Base-by-base conservation (phyloP, 2,113 vertebrate genomes). In the Hyperopisus bebe region DNA sequence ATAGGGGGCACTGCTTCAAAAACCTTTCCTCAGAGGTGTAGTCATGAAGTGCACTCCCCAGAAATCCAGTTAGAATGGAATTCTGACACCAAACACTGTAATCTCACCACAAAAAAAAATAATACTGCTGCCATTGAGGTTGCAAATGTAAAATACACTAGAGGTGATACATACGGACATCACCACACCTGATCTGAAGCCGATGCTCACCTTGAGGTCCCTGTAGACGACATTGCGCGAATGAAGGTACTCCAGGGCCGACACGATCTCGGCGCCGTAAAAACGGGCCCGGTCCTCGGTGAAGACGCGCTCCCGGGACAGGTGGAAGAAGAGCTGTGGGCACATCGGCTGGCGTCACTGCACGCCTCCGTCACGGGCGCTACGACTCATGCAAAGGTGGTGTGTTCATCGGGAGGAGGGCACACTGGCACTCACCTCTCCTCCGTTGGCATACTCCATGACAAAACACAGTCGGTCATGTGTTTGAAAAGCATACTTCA, bases 401-500 rank as follows among this genome's bases (percentile, higher is more conserved):
- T 0, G 47, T 6, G 85, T n/a, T 35, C 6, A 6, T 0, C 2
- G 17, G n/a, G n/a, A 27, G 62, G 10, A 9, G 9, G 62, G 62
- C n/a, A 31, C 27, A 3, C 62, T 31, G 9, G 9, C n/a, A 90
- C 93, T 89, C 93, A 98, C 98, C 96, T 99, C 98, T 1, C 98
- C 98, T 0, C 98, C 98, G 0, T 99, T 99, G 93, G 98, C 98
- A 0, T 99, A 99, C 88, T 99, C 98, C 98, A 99, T 99, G 91
- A 99, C 98, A 1, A 99, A 99, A 94, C 98, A 99, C 77, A 99
- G 96, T 3, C 98, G 96, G 93, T 99, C 98, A 0, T 96, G 96
- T 0, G 98, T 99, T 95, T 99, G 98, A 93, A 99, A 99, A 58
- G 98, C 98, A 0, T 99, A 98, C 91, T 99, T 98, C 92, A 98